phyloP scores from a whole-genome alignment of 2,888 invertebrate genomes.

The Standfussiana lucernea region DNA sequence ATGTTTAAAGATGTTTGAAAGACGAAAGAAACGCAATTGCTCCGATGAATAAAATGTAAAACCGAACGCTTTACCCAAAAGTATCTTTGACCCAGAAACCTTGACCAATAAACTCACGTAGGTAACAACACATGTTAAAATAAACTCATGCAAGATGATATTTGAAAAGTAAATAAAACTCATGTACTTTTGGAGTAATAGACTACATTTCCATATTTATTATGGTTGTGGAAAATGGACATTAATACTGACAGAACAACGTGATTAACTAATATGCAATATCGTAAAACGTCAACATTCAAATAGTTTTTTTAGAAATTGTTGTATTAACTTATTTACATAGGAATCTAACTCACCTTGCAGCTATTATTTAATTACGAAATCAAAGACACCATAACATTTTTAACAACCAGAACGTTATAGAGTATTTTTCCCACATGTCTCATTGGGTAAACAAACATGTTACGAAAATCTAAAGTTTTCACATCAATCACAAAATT shows the following conservation, averaged over 20 bases:
- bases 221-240: background rate
- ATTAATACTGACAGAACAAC: background rate
- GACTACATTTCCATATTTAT: background rate
- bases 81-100: constrained; percentile 26
- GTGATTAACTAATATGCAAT: background rate
- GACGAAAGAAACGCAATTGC: background rate
- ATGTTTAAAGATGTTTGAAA: background rate
- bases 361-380: background rate
- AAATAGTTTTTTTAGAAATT: background rate
- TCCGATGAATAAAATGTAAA: constrained; percentile 1
- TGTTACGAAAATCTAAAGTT: background rate
- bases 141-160: background rate
- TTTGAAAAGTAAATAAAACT: background rate
- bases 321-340: background rate
- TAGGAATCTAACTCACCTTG: constrained; percentile 18
- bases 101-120: constrained; percentile 27
- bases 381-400: constrained; percentile 11
- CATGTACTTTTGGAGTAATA: background rate
- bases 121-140: background rate
- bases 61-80: background rate
- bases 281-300: background rate
- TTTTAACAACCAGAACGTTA: background rate
- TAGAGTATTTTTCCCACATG: background rate
- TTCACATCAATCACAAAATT: background rate
- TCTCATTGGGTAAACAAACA: constrained; percentile 14